A percentile compares a stretch with the other conserved stretches of the same genome.
These are phyloP conservation scores for Lycorma delicatula DNA, from an alignment of 1,140 invertebrate genomes.

Conservation along the genomic window DNA sequence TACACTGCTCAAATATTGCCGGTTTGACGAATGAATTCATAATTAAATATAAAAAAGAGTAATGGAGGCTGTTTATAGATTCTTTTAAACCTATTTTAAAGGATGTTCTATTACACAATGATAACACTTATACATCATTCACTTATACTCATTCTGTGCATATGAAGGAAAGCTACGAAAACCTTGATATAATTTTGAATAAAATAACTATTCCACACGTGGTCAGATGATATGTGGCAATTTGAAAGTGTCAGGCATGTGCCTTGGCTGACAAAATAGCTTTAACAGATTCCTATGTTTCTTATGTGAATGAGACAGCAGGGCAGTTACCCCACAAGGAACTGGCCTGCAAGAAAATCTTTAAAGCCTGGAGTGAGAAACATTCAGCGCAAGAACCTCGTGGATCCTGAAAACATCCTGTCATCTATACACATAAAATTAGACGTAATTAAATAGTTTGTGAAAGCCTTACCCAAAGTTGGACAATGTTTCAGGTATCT, in stretches of 20 bases:
- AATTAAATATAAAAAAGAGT: slow-evolving; percentile 8
- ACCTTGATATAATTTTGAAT: slow-evolving; percentile 29
- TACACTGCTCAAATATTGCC: slow-evolving; percentile 19
- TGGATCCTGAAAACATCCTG: slow-evolving; percentile 21
- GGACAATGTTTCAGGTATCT: slow-evolving; percentile 29
- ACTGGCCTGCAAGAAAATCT: slow-evolving; percentile 30
- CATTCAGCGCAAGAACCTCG: slow-evolving; percentile 31
- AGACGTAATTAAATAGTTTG: slow-evolving; percentile 34
- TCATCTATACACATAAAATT: slow-evolving; percentile 38
- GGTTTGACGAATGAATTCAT: slow-evolving; percentile 13
- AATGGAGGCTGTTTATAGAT: slow-evolving; percentile 25
- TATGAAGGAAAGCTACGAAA: slow-evolving; percentile 33
- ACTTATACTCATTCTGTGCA: slow-evolving; percentile 31
- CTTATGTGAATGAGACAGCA: slow-evolving; percentile 40
- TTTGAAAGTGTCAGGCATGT: slow-evolving; percentile 28
- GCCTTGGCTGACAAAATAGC: slow-evolving; percentile 36
- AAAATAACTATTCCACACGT: slow-evolving; percentile 33
- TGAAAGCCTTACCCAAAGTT: slow-evolving; percentile 31
- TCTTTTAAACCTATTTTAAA: slow-evolving; percentile 36
- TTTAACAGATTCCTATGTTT: slow-evolving; percentile 39
- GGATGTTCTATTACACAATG: slow-evolving; percentile 35
- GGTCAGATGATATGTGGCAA: slow-evolving; percentile 31
- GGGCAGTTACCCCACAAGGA: slow-evolving; percentile 31
- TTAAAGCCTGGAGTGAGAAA: slow-evolving; percentile 31
- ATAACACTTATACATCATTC: slow-evolving; percentile 27